Evolutionary conservation across 2,797 vertebrate genomes (phyloP).

Genomic region (Notoglanidium macrostoma): DNA sequence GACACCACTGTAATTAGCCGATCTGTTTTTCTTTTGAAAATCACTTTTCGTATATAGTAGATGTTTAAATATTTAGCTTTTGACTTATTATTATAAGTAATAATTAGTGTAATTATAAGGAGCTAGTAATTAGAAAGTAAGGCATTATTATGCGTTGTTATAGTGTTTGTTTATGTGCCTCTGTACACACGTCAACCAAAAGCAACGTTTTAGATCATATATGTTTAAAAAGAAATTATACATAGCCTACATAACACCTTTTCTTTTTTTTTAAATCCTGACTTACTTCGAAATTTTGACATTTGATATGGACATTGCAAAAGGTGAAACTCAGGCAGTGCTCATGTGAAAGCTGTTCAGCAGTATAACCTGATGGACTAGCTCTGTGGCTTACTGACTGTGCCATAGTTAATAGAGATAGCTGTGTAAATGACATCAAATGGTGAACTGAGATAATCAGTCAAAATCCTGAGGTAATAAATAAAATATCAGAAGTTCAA

Average conservation of each 20-base stretch:
- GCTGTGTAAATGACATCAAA: neutral
- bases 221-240: too few species aligned
- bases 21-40: neutral
- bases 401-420: neutral
- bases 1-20: neutral
- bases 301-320: fast-evolving
- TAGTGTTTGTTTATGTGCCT: neutral
- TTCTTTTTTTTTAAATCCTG: neutral
- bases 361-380: neutral
- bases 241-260: neutral
- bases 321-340: neutral
- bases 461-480: neutral
- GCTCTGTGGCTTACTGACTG: neutral
- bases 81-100: too few species aligned
- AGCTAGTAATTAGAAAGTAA: too few species aligned
- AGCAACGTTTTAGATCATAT: neutral
- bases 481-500: neutral
- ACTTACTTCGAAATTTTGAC: neutral
- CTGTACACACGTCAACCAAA: neutral
- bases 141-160: too few species aligned
- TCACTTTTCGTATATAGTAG: neutral
- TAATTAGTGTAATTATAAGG: too few species aligned
- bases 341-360: too few species aligned
- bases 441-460: neutral
- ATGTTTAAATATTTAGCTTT: neutral